Conservation (phyloP, 2,113 vertebrate genomes). For the Oreochromis niloticus region DNA sequence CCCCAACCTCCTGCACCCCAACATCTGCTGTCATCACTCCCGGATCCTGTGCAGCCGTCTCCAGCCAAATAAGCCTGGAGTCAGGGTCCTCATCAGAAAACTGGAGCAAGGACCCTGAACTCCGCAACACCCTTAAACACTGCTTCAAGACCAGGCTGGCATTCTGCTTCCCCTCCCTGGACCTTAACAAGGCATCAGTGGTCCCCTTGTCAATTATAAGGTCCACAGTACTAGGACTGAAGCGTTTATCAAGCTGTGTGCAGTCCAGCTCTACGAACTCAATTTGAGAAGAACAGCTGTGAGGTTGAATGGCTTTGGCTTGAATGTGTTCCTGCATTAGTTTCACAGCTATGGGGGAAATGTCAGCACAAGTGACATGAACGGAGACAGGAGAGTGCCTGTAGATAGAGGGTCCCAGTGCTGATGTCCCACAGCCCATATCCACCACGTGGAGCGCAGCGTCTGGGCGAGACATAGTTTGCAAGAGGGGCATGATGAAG, state of each 20-base stretch:
- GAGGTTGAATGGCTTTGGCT: slow-evolving; percentile 12
- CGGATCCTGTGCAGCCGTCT: slow-evolving; percentile 44
- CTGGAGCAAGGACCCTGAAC: slow-evolving; percentile 74
- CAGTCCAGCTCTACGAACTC: slow-evolving; percentile 74
- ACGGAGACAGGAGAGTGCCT: slow-evolving; percentile 58
- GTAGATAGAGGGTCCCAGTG: slow-evolving; percentile 72
- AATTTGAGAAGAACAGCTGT: slow-evolving; percentile 63
- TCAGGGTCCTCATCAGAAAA: slow-evolving; percentile 88
- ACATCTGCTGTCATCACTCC: slow-evolving; percentile 40
- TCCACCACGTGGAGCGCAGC: slow-evolving; percentile 63
- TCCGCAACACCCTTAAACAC: slow-evolving; percentile 67
- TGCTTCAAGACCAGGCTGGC: slow-evolving; percentile 70
- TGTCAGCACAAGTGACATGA: slow-evolving; percentile 74
- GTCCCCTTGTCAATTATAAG: slow-evolving; percentile 85
- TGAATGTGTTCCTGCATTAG: slow-evolving; percentile 65
- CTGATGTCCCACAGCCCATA: slow-evolving; percentile 80
- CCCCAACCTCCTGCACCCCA: slow-evolving; percentile 70
- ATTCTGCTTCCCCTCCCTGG: slow-evolving; percentile 56
- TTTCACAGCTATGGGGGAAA: slow-evolving; percentile 73
- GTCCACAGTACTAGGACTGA: slow-evolving; percentile 51
- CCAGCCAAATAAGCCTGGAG: slow-evolving; percentile 75
- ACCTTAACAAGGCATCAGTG: slow-evolving; percentile 74
- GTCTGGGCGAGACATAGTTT: not conserved
- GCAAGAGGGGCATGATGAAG: slow-evolving; percentile 12
- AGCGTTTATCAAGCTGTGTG: slow-evolving; percentile 54